A percentile compares a stretch with the other conserved stretches of the same genome.
Conservation (phyloP, 2,888 invertebrate genomes). For the Holacanthella duospinosa region DNA sequence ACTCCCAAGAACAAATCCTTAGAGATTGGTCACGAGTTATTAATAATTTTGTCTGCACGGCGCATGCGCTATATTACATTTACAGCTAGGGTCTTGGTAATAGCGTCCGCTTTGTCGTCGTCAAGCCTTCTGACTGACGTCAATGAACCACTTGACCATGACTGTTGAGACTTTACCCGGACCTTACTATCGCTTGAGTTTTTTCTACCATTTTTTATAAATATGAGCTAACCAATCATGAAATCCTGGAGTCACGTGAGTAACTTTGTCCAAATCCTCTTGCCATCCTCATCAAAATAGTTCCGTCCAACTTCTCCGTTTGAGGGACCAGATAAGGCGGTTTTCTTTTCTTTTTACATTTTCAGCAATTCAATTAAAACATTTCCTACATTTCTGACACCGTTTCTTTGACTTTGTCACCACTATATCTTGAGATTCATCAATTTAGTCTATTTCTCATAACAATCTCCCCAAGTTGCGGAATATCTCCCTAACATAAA, state of each 20-base stretch:
- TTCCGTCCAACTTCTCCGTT: background rate
- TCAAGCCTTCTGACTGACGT: background rate
- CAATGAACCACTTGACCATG: background rate
- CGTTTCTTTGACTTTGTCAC: too few relatives aligned
- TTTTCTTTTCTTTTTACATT: too few relatives aligned
- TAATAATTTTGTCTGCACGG: background rate
- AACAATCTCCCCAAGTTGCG: too few relatives aligned
- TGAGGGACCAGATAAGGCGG: background rate
- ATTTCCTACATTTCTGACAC: background rate
- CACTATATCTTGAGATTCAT: too few relatives aligned
- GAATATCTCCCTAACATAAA: too few relatives aligned
- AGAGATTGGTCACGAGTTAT: background rate
- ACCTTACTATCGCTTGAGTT: background rate
- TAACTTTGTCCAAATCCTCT: background rate
- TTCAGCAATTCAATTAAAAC: background rate
- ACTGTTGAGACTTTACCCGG: background rate
- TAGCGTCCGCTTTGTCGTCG: background rate
- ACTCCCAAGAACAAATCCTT: background rate
- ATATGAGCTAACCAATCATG: background rate
- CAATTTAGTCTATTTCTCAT: too few relatives aligned
- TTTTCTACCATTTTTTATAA: background rate
- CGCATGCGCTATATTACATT: background rate
- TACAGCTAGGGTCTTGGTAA: background rate
- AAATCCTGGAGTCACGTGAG: background rate
- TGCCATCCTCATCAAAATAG: background rate